Percentiles rank a stretch among this genome's conserved stretches.
These are phyloP conservation scores for Liodrosophila aerea DNA, from an alignment of 2,888 invertebrate species.

Conservation along the genomic window DNA sequence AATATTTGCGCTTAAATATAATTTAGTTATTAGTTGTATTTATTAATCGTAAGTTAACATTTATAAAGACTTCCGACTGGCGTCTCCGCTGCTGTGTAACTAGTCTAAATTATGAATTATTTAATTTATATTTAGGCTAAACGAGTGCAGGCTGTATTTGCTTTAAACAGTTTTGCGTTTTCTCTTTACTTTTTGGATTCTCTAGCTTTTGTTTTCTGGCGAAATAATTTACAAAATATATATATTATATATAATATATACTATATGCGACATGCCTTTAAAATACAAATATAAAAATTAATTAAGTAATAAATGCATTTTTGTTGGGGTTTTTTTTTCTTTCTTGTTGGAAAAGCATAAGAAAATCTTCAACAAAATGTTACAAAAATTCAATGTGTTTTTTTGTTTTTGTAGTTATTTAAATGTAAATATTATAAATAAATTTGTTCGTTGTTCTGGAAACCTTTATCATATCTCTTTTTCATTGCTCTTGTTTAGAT, in stretches of 20 bases:
- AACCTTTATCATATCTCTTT: slow-evolving; percentile 64
- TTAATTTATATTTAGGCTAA: slow-evolving; percentile 76
- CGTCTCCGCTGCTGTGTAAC: slow-evolving; percentile 47
- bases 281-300: slow-evolving; percentile 75
- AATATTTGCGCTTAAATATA: slow-evolving; percentile 74
- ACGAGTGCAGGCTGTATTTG: slow-evolving; percentile 58
- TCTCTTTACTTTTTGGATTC: slow-evolving; percentile 55
- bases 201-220: slow-evolving; percentile 67
- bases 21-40: slow-evolving; percentile 25
- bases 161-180: slow-evolving; percentile 58
- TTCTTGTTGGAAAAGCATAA: slow-evolving; percentile 67
- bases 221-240: slow-evolving; percentile 73
- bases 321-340: slow-evolving; percentile 43
- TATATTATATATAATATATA: slow-evolving; percentile 50
- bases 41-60: slow-evolving; percentile 56
- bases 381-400: slow-evolving; percentile 11
- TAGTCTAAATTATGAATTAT: slow-evolving; percentile 70
- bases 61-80: slow-evolving; percentile 47
- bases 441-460: slow-evolving; percentile 71
- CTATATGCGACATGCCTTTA: slow-evolving; percentile 34
- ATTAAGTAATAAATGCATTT: slow-evolving; percentile 76
- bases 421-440: slow-evolving; percentile 50
- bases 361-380: slow-evolving; percentile 32
- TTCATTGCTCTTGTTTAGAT: slow-evolving; percentile 12
- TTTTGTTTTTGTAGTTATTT: slow-evolving; percentile 7